Evolutionary conservation across 2,113 vertebrate species (phyloP).

Genomic region (Pedetes capensis): DNA sequence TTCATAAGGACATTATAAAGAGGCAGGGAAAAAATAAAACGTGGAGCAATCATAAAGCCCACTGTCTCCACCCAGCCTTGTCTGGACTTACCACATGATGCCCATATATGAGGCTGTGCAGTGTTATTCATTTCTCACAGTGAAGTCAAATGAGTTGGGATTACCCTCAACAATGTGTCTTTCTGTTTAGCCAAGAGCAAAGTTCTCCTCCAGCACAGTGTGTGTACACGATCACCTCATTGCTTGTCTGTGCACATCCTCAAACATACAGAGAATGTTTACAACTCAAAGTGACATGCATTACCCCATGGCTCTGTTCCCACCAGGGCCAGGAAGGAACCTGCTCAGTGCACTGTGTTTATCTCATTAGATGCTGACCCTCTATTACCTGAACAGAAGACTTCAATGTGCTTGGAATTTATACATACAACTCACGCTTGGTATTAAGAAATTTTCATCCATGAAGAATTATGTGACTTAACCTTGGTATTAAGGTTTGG

Average conservation of each 20-base stretch:
- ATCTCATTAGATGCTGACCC: background rate
- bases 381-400: background rate
- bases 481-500: background rate
- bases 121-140: slow-evolving; percentile 41
- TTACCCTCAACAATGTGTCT: slow-evolving; percentile 56
- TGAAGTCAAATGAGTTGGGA: slow-evolving; percentile 34
- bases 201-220: slow-evolving; percentile 40
- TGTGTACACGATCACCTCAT: background rate
- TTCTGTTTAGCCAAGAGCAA: slow-evolving; percentile 61
- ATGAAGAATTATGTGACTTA: background rate
- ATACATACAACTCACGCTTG: background rate
- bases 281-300: background rate
- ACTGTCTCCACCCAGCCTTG: slow-evolving; percentile 16
- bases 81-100: background rate
- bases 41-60: slow-evolving; percentile 43
- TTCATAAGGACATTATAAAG: slow-evolving; percentile 38
- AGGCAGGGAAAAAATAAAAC: background rate
- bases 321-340: background rate
- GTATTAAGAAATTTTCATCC: slow-evolving; percentile 14
- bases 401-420: background rate
- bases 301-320: background rate
- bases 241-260: background rate
- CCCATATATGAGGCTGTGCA: background rate
- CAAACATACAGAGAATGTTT: background rate
- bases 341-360: background rate